Evolutionary conservation across 1,140 invertebrate genomes (phyloP), one percentile per base, ranked within the genome.

Genomic region (Drosophila nigrodunni): DNA sequence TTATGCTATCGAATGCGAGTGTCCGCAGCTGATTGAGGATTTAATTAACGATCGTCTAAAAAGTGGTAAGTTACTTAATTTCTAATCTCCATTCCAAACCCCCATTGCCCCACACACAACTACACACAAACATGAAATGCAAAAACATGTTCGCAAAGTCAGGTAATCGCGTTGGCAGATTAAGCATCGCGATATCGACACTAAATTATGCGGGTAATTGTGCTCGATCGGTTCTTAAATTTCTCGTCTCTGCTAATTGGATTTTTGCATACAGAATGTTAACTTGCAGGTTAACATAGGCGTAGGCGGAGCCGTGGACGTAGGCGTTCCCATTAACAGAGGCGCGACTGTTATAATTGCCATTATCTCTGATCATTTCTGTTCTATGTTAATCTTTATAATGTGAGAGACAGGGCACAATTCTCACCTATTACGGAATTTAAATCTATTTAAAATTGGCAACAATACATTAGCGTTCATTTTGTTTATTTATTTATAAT

Each of bases 1-100:
- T 68, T 94, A 93, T 71, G 93, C 93, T 43, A 92, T 94, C 62
- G 94, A 94, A 65, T 92, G 92, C 59, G 93, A 94, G 76, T 94
- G 93, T 69, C 93, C 94, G 41, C 93, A 94, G 78, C 90, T 94
- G 65, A 92, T 94, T 54, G 93, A 93, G 75, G 93, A 93, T 89
- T 90, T 94, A 68, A 92, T 92, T 67, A 92, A 92, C 78, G 92
- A 92, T 92, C 91, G 92, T 68, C 83, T 90, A 6, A 92, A 91
- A 62, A 89, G 79, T 69, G 92, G 92, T 92, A 91, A 92, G 91
- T 91, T 37, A 66, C 62, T 49, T 43, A 30, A 67, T 54, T 60
- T 35, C 18, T 39, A 54, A 1, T 11, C 13, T 8, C 18, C 18
- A 30, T 5, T 30, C 25, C 25, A 25, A 25, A 25, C 25, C 25